Evolutionary conservation across 2,113 vertebrate species (phyloP).

Genomic region (Rhadina sibilatrix): DNA sequence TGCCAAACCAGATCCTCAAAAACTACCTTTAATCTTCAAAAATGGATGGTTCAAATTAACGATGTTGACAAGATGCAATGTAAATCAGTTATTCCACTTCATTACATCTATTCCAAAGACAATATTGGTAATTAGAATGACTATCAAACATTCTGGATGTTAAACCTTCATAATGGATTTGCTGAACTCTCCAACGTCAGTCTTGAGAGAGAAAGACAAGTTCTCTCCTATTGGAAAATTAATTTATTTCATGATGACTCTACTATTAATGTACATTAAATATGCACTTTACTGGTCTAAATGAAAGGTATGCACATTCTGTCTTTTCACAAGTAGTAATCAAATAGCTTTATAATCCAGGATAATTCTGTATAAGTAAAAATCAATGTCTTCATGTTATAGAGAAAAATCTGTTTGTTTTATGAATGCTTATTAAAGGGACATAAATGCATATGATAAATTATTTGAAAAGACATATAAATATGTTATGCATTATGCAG

Average conservation of each 20-base stretch:
- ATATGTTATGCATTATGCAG: not conserved
- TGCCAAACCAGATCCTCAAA: not conserved
- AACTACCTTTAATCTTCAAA: not conserved
- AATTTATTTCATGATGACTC: not conserved
- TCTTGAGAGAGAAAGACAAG: not conserved
- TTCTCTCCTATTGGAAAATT: not conserved
- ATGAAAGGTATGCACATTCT: not conserved
- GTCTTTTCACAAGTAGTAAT: not conserved
- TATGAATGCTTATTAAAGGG: not conserved
- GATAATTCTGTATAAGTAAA: not conserved
- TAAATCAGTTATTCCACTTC: slow-evolving; percentile 34
- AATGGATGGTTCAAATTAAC: not conserved
- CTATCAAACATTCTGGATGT: not conserved
- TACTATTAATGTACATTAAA: not conserved
- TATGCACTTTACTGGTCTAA: not conserved
- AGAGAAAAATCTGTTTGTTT: not conserved
- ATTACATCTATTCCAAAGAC: slow-evolving; percentile 5
- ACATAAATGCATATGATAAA: not conserved
- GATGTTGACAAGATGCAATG: not conserved
- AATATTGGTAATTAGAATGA: not conserved
- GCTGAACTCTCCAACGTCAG: not conserved
- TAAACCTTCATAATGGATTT: not conserved
- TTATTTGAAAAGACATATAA: not conserved
- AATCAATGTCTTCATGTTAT: not conserved
- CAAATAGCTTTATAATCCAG: not conserved